Evolutionary conservation across 2,797 vertebrate species (phyloP).

Genomic region (Muraenolepis orangiensis): DNA sequence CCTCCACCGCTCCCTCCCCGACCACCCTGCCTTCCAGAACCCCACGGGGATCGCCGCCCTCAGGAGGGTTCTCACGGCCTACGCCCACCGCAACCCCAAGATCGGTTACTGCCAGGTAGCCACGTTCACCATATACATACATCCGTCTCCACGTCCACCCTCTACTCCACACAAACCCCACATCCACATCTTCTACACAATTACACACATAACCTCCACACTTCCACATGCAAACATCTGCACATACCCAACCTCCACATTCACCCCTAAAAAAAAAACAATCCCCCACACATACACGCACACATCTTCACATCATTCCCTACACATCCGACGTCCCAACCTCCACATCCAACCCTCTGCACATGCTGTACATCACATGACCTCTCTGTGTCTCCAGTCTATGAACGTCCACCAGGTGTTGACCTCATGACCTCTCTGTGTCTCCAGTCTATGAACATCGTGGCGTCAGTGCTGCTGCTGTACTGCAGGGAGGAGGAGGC

Average conservation of each 20-base stretch:
- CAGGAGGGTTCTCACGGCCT: conserved; percentile 90
- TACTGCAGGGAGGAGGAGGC: conserved; percentile 94
- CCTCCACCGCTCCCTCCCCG: conserved; percentile 91
- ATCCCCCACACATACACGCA: too few species aligned
- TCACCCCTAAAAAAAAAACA: too few species aligned
- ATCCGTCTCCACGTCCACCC: not conserved
- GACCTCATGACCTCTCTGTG: conserved; percentile 65
- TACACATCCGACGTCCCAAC: not conserved
- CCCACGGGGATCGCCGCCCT: conserved; percentile 88
- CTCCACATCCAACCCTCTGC: not conserved
- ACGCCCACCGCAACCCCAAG: conserved; percentile 90
- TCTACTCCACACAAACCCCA: too few species aligned
- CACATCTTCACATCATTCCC: too few species aligned
- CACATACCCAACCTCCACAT: not conserved
- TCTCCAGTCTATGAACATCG: conserved; percentile 93
- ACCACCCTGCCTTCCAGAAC: conserved; percentile 93
- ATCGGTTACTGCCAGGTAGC: conserved; percentile 97
- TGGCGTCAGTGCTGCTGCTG: conserved; percentile 90
- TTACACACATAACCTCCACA: conserved; percentile 64
- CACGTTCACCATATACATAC: not conserved
- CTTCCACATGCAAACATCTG: too few species aligned
- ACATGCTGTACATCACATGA: not conserved
- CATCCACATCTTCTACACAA: too few species aligned
- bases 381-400: conserved; percentile 63
- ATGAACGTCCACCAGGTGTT: conserved; percentile 81